Evolutionary conservation across 2,888 invertebrate species (phyloP).

Genomic region (Frankliniella intonsa): DNA sequence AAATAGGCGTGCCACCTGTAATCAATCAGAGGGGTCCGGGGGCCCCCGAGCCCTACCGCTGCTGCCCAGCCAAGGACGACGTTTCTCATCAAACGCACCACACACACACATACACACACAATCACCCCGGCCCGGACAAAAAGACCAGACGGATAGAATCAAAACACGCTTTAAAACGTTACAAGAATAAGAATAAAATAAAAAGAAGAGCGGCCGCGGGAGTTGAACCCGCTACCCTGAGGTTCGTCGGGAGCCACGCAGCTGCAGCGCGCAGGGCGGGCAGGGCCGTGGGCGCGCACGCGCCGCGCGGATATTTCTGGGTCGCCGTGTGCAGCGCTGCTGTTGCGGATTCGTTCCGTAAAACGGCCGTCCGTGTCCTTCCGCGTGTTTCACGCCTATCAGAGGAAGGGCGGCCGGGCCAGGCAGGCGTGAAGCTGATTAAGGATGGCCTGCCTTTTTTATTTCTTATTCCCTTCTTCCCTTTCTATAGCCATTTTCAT

Average conservation of each 20-base stretch:
- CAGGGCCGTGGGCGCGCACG: not conserved
- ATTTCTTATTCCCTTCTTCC: too few species aligned
- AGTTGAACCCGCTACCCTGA: not conserved
- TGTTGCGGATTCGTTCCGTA: slow-evolving; percentile 2
- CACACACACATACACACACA: too few species aligned
- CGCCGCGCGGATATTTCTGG: not conserved
- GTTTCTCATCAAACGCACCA: too few species aligned
- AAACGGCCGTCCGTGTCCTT: not conserved
- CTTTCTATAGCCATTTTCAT: too few species aligned
- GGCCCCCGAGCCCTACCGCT: too few species aligned
- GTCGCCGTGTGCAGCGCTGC: not conserved
- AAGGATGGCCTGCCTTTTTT: not conserved
- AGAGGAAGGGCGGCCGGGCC: not conserved
- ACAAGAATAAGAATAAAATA: too few species aligned
- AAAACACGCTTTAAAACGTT: too few species aligned
- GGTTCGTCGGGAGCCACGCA: too few species aligned
- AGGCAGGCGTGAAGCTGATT: slow-evolving; percentile 10
- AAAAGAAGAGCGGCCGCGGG: too few species aligned
- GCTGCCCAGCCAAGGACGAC: too few species aligned
- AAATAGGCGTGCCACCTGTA: slow-evolving; percentile 10
- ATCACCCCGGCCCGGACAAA: too few species aligned
- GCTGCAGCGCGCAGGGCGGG: not conserved
- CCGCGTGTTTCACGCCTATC: slow-evolving; percentile 16
- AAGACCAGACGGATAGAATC: too few species aligned
- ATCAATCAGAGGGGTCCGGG: not conserved